Evolutionary conservation across 2,888 invertebrate genomes (phyloP), one percentile per base, ranked within the genome.

Genomic region (Drosophila melanosoma): DNA sequence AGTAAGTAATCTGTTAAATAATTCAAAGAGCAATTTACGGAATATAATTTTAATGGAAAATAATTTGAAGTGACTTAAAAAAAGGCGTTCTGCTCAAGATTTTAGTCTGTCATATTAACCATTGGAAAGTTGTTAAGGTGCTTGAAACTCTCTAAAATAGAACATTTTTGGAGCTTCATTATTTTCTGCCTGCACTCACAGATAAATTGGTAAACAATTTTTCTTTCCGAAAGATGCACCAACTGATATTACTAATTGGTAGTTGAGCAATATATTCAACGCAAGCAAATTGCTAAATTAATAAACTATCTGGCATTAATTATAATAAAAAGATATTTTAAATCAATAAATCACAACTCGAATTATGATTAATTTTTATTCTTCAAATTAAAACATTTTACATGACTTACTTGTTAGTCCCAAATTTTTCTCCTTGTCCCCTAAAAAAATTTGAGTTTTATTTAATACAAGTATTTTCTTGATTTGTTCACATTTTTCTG

Each of bases 401-500:
- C 48, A 60, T 72, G 66, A 35, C 61, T 61, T 61, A 45, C 40
- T 63, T 35, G 17, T 23, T 58, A 52, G 49, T 58, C 32, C 26
- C 20, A 45, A 7, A 15, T 7, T 20, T 7, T 20, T 20, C n/a
- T 29, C 51, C 54, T 29, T 51, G 29, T 72, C n/a, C n/a, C 17
- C 54, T 29, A 12, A 45, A 45, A 7, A 29, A 60, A 56, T 57
- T 45, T 36, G 33, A 40, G 53, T 23, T 51, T 64, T n/a, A n/a
- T 35, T 63, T 71, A 36, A 67, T 49, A 67, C n/a, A 36, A 56
- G 33, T 40, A 15, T 74, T 33, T 45, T 12, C 59, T 29, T 48
- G 61, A 8, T 36, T 59, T 62, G 54, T 51, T 59, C 51, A 33
- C 11, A 1, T 20, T 12, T 15, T 7, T 15, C 20, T 20, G n/a